Conservation (phyloP, 2,797 vertebrate genomes). For the Gobionotothen gibberifrons region DNA sequence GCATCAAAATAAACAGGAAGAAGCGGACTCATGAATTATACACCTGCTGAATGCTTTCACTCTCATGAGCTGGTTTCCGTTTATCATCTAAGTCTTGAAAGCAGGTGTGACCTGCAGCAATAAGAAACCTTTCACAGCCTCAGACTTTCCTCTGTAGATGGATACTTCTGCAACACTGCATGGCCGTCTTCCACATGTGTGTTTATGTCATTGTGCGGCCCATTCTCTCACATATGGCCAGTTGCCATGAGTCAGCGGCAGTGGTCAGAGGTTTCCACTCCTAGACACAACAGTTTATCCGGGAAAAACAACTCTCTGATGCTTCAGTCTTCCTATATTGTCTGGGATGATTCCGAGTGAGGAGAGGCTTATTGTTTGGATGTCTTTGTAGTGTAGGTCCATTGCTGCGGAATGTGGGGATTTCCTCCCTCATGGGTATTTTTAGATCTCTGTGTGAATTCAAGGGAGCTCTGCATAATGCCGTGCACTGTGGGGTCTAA, state of each 20-base stretch:
- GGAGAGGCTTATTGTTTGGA: slow-evolving; percentile 82
- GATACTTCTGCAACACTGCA: slow-evolving; percentile 25
- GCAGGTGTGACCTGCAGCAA: slow-evolving; percentile 6
- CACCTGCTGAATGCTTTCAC: slow-evolving; percentile 10
- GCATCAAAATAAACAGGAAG: background rate
- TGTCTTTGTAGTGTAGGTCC: slow-evolving; percentile 83
- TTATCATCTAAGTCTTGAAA: slow-evolving; percentile 4
- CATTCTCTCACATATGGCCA: slow-evolving; percentile 78
- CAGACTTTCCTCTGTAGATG: background rate
- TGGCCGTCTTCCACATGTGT: slow-evolving; percentile 55
- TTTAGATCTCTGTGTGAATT: slow-evolving; percentile 82
- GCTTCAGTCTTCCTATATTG: slow-evolving; percentile 83
- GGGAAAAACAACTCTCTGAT: slow-evolving; percentile 82
- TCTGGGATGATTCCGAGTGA: slow-evolving; percentile 84
- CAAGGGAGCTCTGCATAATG: slow-evolving; percentile 71
- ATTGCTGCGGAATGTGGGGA: slow-evolving; percentile 79
- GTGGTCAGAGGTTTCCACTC: slow-evolving; percentile 77
- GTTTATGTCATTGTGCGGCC: slow-evolving; percentile 69
- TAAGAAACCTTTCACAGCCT: slow-evolving; percentile 3
- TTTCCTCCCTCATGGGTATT: slow-evolving; percentile 82
- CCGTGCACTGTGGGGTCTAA: slow-evolving; percentile 65
- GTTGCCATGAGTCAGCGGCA: slow-evolving; percentile 75
- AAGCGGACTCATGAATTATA: slow-evolving; percentile 13
- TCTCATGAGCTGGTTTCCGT: background rate
- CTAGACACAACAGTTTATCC: slow-evolving; percentile 86